A percentile compares a stretch with the other conserved stretches of the same genome.
Evolutionary conservation across 2,888 invertebrate genomes (phyloP).

Genomic region (Oeneis ivallda): DNA sequence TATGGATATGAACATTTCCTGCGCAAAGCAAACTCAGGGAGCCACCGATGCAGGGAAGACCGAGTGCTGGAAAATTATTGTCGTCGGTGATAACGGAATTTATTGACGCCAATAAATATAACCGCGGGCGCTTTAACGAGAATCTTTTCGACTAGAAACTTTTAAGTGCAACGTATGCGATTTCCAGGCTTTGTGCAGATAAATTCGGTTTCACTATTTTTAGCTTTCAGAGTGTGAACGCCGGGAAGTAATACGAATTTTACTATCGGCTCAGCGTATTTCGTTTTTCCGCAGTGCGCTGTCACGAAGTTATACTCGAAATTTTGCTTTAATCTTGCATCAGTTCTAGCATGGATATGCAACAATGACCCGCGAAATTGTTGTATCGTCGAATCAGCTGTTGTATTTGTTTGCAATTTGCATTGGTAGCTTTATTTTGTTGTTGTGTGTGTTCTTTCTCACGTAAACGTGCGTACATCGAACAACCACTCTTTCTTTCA

Average conservation of each 20-base stretch:
- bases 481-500: no score
- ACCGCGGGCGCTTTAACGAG: conserved; percentile 19
- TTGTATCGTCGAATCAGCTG: neutral
- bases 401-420: neutral
- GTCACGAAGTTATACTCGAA: neutral
- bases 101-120: conserved; percentile 26
- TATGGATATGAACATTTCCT: conserved; percentile 8
- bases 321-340: no score
- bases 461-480: no score
- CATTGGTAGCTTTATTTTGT: no score
- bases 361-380: no score
- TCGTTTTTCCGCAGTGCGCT: neutral
- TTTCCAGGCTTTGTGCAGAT: conserved; percentile 13
- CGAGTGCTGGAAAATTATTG: conserved; percentile 22
- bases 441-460: no score
- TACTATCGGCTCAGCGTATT: neutral
- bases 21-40: conserved; percentile 6
- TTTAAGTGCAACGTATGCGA: conserved; percentile 23
- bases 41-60: conserved; percentile 18
- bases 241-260: conserved; percentile 6
- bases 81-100: conserved; percentile 24
- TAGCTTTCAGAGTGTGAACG: neutral
- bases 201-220: conserved; percentile 8
- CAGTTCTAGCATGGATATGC: no score
- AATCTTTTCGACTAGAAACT: conserved; percentile 24